Base-by-base conservation (phyloP, 1,140 invertebrate genomes). In the Magallana angulata region DNA sequence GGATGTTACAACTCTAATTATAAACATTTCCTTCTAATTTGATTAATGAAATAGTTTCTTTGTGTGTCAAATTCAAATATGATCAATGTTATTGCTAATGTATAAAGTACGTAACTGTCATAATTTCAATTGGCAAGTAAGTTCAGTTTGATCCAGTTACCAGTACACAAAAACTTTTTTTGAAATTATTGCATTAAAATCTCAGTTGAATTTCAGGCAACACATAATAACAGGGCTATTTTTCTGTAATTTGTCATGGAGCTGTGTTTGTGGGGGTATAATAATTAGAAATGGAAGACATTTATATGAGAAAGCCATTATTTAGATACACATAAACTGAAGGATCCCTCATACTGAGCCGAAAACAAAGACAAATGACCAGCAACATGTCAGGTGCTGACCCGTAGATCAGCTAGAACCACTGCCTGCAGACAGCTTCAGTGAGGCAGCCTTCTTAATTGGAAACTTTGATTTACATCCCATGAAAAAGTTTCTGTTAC, bases 291-390 rank as follows among this genome's bases (percentile, higher is more conserved):
- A 12, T 76, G 24, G 24, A 30, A 12, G 68, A 76, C 68, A 76
- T 4, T 12, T 76, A 76, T 76, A 76, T 11, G 68, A 76, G 68
- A 76, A 36, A 76, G 24, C 68, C 68, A 76, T 76, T 76, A 76
- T 76, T 76, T 76, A 76, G 36, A 76, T 76, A 76, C 68, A 76
- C 68, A 76, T 76, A 36, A 76, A 30, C 7, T 76, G 68, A 36
- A 12, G 36, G 36, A 9, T 76, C 68, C 68, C 68, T 76, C 68
- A 76, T 30, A 76, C 24, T 11, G 24, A 24, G 68, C 24, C 24
- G 24, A 24, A 24, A 30, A 30, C 11, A 9, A 30, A 76, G 68
- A 76, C 12, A 76, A 30, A 76, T 76, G 24, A 12, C 36, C 68
- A 76, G 24, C 7, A 24, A 76, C 24, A 76, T 76, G 68, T 76